Evolutionary conservation across 2,888 invertebrate genomes (phyloP).

Genomic region (Abscondita cerata): DNA sequence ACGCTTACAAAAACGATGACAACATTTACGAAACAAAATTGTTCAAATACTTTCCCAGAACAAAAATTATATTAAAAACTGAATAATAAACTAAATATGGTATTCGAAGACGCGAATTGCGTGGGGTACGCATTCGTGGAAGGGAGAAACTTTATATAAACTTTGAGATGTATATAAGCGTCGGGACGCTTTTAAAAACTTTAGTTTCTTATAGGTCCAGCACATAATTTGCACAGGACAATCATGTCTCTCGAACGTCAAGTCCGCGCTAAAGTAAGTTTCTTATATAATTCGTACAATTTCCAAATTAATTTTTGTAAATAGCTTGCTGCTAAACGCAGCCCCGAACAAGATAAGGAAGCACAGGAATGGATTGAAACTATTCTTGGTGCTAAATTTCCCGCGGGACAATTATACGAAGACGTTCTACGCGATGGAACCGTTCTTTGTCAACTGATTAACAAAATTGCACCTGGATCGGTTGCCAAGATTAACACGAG

Average conservation of each 20-base stretch:
- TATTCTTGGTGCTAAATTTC: constrained; percentile 87
- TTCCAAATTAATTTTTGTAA: not conserved
- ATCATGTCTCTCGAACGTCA: constrained; percentile 90
- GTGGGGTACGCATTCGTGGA: constrained; percentile 29
- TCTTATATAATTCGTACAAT: not conserved
- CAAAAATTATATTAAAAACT: constrained; percentile 37
- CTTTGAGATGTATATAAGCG: constrained; percentile 52
- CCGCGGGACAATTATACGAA: constrained; percentile 80
- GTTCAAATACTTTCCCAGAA: too few species aligned
- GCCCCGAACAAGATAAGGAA: constrained; percentile 82
- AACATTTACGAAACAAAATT: not conserved
- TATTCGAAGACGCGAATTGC: constrained; percentile 36
- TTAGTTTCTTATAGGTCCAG: constrained; percentile 49
- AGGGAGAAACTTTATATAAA: constrained; percentile 36
- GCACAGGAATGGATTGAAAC: constrained; percentile 92
- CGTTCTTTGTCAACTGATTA: constrained; percentile 92
- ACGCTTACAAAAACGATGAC: not conserved
- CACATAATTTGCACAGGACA: constrained; percentile 22
- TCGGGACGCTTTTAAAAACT: constrained; percentile 44
- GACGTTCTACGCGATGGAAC: constrained; percentile 92
- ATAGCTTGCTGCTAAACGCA: constrained; percentile 84
- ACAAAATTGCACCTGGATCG: constrained; percentile 89
- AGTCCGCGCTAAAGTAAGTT: constrained; percentile 83
- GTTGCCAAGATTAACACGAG: constrained; percentile 90
- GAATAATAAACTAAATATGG: constrained; percentile 58